These are phyloP conservation scores for Eurytoma californica DNA, from an alignment of 2,888 invertebrate genomes.

Conservation along the genomic window DNA sequence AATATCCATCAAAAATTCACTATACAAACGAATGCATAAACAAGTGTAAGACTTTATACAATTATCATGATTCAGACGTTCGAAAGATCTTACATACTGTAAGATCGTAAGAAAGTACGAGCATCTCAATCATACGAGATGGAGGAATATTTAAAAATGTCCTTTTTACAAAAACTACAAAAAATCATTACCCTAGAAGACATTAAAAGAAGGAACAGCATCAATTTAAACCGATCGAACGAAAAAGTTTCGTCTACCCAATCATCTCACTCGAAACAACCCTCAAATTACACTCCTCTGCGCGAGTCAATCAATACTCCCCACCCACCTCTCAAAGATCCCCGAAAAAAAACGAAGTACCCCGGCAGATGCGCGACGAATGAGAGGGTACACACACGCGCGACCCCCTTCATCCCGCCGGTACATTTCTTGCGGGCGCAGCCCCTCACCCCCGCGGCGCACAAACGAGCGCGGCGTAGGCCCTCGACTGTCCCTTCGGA, in stretches of 20 bases:
- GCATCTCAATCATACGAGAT: no score
- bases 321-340: neutral
- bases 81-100: no score
- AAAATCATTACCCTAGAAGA: neutral
- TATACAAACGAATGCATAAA: no score
- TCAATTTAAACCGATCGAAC: neutral
- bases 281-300: no score
- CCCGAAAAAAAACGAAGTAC: no score
- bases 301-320: neutral
- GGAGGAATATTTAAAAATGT: no score
- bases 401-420: neutral
- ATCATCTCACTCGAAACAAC: no score
- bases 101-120: no score
- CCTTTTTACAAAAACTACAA: neutral
- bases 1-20: no score
- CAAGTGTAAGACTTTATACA: no score
- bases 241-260: neutral
- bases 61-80: no score
- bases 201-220: neutral
- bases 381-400: neutral
- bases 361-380: neutral
- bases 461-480: no score
- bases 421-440: neutral
- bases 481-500: conserved; percentile 13
- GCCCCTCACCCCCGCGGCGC: neutral